Base-by-base conservation (phyloP, 2,113 vertebrate genomes). In the Spea bombifrons region DNA sequence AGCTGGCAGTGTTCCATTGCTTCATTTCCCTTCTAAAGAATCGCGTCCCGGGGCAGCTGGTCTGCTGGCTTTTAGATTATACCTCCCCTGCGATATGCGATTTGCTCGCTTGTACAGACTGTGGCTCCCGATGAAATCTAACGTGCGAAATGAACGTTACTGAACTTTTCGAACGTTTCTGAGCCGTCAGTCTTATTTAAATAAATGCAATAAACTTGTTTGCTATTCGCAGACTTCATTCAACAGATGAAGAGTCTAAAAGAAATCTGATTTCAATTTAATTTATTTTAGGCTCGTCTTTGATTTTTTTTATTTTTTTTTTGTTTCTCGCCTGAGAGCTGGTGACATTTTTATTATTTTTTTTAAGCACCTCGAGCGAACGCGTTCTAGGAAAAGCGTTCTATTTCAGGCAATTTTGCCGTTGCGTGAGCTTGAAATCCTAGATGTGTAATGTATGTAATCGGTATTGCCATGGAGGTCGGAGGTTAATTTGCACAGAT, bases 1-100 rank as follows among this genome's bases (percentile, higher is more conserved):
- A 87, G 71, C 83, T 88, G 88, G 87, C 88, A 86, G 70, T 84
- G 86, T 83, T 88, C 86, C 87, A 84, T 77, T 82, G 85, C 84
- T 76, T 83, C 78, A 55, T 78, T 81, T 83, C 75, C 76, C 75
- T 87, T 83, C 84, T 71, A 84, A 86, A 88, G 83, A 72, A 75
- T 49, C 61, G 49, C 84, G 84, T 84, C 86, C 10, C 85, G 73
- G 67, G 84, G 66, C 74, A 81, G 68, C 71, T 67, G n/a, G 61
- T n/a, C 55, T 67, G 73, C 71, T n/a, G 80, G 74, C 71, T 63
- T 0, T 0, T 1, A 43, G 48, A 43, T 84, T 59, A 45, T 68
- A 59, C 50, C 65, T 57, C 65, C 59, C 17, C 43, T 55, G 71
- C 15, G 30, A n/a, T 48, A 10, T n/a, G 47, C 3, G 47, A 45